Percentiles rank a stretch among this genome's conserved stretches.
Conservation (phyloP, 2,113 vertebrate species). For the Zonotrichia leucophrys region DNA sequence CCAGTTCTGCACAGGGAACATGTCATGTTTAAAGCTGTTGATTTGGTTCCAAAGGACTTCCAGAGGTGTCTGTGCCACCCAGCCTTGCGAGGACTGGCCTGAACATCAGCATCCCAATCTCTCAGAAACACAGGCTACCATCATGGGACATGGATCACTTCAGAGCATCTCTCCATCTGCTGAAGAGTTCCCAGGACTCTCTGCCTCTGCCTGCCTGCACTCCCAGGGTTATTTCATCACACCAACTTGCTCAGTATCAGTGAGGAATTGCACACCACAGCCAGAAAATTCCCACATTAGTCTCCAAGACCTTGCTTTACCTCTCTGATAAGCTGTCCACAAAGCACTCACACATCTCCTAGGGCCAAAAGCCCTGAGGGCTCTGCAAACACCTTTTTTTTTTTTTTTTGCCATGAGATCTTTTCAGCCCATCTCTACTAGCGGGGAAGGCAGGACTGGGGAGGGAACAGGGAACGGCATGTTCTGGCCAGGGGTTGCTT, state of each 20-base stretch:
- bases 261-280: background rate
- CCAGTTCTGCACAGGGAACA: background rate
- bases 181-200: background rate
- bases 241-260: background rate
- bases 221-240: background rate
- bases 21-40: background rate
- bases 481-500: slow-evolving; percentile 51
- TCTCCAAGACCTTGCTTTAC: background rate
- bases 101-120: background rate
- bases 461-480: slow-evolving; percentile 35
- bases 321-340: background rate
- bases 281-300: background rate
- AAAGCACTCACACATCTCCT: background rate
- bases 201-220: background rate
- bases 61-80: background rate
- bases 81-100: background rate
- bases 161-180: background rate
- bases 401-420: background rate
- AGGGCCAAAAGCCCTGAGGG: background rate
- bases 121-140: background rate
- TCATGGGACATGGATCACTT: background rate
- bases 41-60: background rate
- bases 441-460: background rate
- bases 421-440: slow-evolving; percentile 34
- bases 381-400: background rate